Conservation (phyloP, 2,797 vertebrate genomes). For the Mus caroli region DNA sequence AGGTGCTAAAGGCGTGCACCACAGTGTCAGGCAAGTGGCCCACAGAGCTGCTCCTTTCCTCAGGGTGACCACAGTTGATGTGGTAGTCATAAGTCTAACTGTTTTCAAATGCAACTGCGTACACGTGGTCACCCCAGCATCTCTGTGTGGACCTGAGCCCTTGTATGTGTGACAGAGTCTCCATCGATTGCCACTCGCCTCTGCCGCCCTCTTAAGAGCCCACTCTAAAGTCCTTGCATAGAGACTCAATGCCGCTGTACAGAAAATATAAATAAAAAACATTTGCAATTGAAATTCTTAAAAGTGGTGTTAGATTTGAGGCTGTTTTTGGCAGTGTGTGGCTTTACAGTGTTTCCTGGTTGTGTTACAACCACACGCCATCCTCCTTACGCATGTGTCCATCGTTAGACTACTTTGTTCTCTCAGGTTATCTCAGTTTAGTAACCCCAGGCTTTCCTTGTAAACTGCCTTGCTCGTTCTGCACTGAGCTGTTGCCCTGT, state of each 20-base stretch:
- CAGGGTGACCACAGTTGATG: background rate
- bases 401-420: background rate
- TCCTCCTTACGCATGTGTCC: background rate
- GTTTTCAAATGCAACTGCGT: background rate
- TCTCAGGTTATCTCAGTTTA: background rate
- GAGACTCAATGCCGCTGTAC: background rate
- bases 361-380: background rate
- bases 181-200: background rate
- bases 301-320: background rate
- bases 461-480: background rate
- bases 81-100: background rate
- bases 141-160: background rate
- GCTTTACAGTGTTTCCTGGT: background rate
- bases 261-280: background rate
- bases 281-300: background rate
- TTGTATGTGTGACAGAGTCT: background rate
- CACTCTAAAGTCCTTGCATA: background rate
- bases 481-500: background rate
- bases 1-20: background rate
- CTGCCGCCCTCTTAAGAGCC: background rate
- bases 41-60: background rate
- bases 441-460: background rate
- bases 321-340: background rate
- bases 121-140: rapidly evolving
- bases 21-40: background rate